Percentiles rank a stretch among this genome's conserved stretches.
These are phyloP conservation scores for Hippopotamus amphibius DNA, from an alignment of 2,113 vertebrate species.

Conservation along the genomic window DNA sequence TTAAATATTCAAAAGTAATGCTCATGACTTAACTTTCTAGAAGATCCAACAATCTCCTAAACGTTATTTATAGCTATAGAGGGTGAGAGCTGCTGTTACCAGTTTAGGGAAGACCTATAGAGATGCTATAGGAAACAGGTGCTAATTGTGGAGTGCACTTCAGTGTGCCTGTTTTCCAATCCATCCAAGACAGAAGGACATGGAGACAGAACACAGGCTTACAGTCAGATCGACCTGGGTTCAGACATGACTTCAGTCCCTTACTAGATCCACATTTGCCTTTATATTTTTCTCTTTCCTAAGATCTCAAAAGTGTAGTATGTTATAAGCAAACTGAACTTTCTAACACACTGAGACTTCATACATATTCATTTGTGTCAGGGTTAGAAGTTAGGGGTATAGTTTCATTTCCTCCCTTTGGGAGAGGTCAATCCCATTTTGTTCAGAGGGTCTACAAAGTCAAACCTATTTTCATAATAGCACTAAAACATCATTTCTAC, in stretches of 20 bases:
- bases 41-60: background rate
- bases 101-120: background rate
- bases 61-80: background rate
- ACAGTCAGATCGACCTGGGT: background rate
- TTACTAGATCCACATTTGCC: background rate
- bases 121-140: background rate
- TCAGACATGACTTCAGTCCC: background rate
- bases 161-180: background rate
- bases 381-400: background rate
- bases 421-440: background rate
- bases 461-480: background rate
- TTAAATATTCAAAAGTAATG: background rate
- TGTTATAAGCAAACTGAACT: background rate
- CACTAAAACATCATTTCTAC: background rate
- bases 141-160: background rate
- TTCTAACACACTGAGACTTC: background rate
- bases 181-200: background rate
- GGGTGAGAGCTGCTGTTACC: background rate
- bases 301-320: background rate
- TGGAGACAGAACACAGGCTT: background rate
- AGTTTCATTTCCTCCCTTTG: background rate
- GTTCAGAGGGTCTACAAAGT: background rate
- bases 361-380: background rate
- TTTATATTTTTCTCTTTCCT: background rate
- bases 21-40: background rate